Evolutionary conservation across 2,113 vertebrate genomes (phyloP), one percentile per base, ranked within the genome.

Genomic region (Scalopus aquaticus): DNA sequence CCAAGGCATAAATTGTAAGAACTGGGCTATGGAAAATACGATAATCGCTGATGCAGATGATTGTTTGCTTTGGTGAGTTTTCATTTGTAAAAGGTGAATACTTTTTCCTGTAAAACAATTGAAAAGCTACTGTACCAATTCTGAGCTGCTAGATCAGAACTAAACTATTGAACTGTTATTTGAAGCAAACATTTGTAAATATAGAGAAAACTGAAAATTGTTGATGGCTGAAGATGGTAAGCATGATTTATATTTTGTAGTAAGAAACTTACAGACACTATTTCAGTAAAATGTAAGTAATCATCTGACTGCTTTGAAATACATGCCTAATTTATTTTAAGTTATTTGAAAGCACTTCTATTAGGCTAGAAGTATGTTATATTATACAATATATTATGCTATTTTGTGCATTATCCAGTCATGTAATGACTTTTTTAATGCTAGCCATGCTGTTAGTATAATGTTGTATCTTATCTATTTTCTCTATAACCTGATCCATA

Each of bases 111-210:
- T 51, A 64, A 4, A 91, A 74, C 35, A 69, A 49, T 56, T 42
- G 20, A 54, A 95, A 76, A 65, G 16, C 20, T 37, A 35, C 35
- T 72, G 11, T 72, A 81, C 19, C 7, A 1, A 56, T 86, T 91
- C 6, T 91, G 4, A 89, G 24, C 67, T 39, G 24, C 24, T 44
- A 73, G 20, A 39, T 44, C 24, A 44, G 39, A 73, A 42, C 69
- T 84, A 81, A 85, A 80, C 17, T 92, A 90, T 2, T 87, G 13
- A 82, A 89, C 5, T 77, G 5, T 4, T 94, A 24, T 35, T 35
- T 93, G 39, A 94, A 93, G 46, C 19, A 86, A 72, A n/a, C 4
- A 64, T 49, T 69, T 74, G 30, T 74, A 88, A 90, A 56, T 44
- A 72, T 3, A 58, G 26, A 94, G n/a, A 85, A 64, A 95, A 88